A percentile compares a stretch with the other conserved stretches of the same genome.
These are phyloP conservation scores for Rhabditoides inermis DNA, from an alignment of 2,888 invertebrate species.

Conservation along the genomic window DNA sequence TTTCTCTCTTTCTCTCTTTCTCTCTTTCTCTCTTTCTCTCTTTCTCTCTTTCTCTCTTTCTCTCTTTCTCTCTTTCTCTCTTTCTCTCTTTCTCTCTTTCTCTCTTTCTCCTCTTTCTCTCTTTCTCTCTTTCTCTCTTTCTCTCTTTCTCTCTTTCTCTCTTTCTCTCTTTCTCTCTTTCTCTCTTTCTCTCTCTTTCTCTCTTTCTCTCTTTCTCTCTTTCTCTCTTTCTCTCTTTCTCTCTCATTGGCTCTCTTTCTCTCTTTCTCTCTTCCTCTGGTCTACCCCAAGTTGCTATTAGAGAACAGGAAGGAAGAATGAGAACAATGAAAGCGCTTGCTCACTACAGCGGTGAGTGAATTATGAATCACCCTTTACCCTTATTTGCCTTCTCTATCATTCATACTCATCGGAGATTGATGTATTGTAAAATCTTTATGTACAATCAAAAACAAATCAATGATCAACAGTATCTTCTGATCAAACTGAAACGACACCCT, in stretches of 20 bases:
- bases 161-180: neutral
- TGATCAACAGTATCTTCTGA: too few species aligned
- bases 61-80: neutral
- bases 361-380: too few species aligned
- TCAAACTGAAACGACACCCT: too few species aligned
- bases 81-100: constrained; percentile 4
- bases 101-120: neutral
- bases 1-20: neutral
- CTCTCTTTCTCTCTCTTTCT: neutral
- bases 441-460: too few species aligned
- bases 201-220: neutral
- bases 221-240: constrained; percentile 5
- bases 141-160: neutral
- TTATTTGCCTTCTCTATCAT: too few species aligned
- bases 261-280: constrained; percentile 3
- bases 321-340: too few species aligned
- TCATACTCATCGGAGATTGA: too few species aligned
- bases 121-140: constrained; percentile 1
- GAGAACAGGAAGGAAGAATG: too few species aligned
- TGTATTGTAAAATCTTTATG: too few species aligned
- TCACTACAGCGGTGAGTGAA: too few species aligned
- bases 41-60: neutral
- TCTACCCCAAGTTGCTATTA: too few species aligned
- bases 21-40: neutral
- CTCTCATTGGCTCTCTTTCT: neutral